Evolutionary conservation across 2,888 invertebrate species (phyloP).

Genomic region (Andrena flavipes): DNA sequence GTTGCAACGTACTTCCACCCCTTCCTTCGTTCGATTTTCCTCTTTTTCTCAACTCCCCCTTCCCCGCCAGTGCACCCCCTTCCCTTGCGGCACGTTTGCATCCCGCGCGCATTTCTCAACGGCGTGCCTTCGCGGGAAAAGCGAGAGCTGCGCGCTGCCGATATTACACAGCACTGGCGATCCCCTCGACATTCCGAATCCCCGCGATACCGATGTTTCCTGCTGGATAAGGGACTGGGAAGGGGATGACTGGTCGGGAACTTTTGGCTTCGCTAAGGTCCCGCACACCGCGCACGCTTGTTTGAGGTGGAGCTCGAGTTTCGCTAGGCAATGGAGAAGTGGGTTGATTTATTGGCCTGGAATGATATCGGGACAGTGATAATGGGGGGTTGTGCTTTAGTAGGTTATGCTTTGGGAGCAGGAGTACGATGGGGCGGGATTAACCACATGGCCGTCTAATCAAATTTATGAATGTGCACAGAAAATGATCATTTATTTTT

Average conservation of each 20-base stretch:
- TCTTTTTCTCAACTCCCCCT: neutral
- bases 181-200: conserved; percentile 26
- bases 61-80: neutral
- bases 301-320: no score
- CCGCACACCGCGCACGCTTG: no score
- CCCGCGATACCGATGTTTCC: conserved; percentile 43
- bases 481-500: no score
- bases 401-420: no score
- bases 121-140: conserved; percentile 16
- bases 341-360: no score
- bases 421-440: no score
- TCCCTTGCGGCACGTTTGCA: conserved; percentile 13
- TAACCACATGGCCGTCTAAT: no score
- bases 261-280: conserved; percentile 10
- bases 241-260: neutral
- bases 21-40: neutral
- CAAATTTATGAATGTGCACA: no score
- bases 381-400: no score
- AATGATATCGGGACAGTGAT: no score
- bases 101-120: conserved; percentile 21
- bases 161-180: conserved; percentile 38
- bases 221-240: conserved; percentile 24
- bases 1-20: conserved; percentile 51
- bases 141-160: neutral
- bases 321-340: no score